A percentile compares a stretch with the other conserved stretches of the same genome.
Conservation (phyloP, 2,113 vertebrate genomes). For the Myotis lucifugus region DNA sequence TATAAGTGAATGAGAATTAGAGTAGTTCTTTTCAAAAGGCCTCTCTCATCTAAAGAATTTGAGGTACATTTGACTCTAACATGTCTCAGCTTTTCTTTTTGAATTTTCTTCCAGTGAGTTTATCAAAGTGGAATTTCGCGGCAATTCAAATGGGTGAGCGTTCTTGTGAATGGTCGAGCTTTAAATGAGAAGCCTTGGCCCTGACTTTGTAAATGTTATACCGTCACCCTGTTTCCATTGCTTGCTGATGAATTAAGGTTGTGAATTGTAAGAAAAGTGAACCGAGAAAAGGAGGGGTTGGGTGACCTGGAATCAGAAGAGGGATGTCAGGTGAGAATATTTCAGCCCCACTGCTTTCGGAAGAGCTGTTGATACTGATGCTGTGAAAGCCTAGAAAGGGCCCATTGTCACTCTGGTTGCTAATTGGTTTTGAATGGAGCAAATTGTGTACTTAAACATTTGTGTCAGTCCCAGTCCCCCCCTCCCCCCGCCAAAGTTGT, state of each 20-base stretch:
- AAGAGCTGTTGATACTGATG: not conserved
- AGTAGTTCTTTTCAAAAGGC: not conserved
- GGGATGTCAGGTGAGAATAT: not conserved
- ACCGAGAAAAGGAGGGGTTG: not conserved
- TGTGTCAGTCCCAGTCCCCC: not conserved
- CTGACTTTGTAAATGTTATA: not conserved
- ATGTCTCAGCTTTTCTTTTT: not conserved
- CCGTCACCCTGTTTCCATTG: not conserved
- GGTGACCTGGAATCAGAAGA: not conserved
- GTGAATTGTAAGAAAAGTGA: conserved; percentile 47
- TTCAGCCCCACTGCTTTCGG: not conserved
- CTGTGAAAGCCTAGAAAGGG: not conserved
- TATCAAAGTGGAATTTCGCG: conserved; percentile 31
- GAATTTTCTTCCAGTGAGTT: not conserved
- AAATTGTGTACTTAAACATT: conserved; percentile 56
- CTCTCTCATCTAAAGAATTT: not conserved
- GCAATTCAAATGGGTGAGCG: not conserved
- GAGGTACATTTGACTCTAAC: conserved; percentile 15
- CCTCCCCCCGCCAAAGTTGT: not conserved
- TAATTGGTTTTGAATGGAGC: conserved; percentile 59
- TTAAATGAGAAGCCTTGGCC: not conserved
- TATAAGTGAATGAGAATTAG: not conserved
- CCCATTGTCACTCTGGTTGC: not conserved
- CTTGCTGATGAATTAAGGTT: not conserved
- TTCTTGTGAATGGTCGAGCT: not conserved